Base-by-base conservation (phyloP, 2,797 vertebrate genomes). In the Setipinna tenuifilis region DNA sequence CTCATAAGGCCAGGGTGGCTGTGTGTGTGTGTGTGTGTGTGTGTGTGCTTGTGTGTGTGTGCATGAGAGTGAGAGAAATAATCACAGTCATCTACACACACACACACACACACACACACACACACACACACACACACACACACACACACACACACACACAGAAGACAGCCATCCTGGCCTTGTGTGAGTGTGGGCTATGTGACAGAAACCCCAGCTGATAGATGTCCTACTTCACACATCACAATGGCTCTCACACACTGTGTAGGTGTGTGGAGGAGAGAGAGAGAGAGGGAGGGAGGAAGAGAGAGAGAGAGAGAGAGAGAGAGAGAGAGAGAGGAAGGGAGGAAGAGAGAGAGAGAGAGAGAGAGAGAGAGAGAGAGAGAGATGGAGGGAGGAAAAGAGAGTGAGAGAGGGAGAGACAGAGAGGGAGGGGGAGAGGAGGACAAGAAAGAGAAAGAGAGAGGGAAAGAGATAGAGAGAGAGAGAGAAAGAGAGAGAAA, bases 201-300 rank as follows among this genome's bases (percentile, higher is more conserved):
- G 65, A 87, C 62, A 87, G 54, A 84, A 89, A 86, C 88, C 91
- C 86, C 86, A 90, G 86, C 87, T 91, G 91, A 93, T 88, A 89
- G 84, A 88, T 88, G 89, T 90, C 87, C 91, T 57, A 91, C 88
- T 92, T 92, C 82, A 87, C 62, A 85, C 65, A 35, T 68, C 35
- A 71, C 35, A 54, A 59, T 61, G 85, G 68, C 59, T 54, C 62
- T 78, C 19, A 17, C 58, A 65, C 58, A 58, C 50, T 35, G 44
- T 21, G 84, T 17, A n/a, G 41, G 80, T 83, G 82, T 62, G 35
- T 62, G 28, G 12, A n/a, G 62, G 62, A 68, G 65, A 35, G 16
- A 71, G 4, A 71, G 65, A 35, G 28, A 71, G 28, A 35, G 65
- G 31, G 65, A 31, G 25, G 16, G 25, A 16, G 25, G 31, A 12